A percentile compares a stretch with the other conserved stretches of the same genome.
phyloP scores from a whole-genome alignment of 1,140 invertebrate genomes.

The Drosophila novamexicana region DNA sequence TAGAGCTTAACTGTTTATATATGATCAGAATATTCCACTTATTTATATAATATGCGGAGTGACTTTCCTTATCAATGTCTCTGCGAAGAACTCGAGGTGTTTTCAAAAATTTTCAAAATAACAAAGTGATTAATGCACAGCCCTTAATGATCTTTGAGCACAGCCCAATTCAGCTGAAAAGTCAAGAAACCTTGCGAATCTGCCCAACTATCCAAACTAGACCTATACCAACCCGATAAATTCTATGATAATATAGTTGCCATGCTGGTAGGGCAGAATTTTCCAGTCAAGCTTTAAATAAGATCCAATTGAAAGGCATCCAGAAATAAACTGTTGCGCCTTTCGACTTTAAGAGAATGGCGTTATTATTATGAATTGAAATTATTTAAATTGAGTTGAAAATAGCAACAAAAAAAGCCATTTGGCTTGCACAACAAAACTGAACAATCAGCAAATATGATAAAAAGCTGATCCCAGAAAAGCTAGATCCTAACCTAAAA shows the following conservation, averaged over 20 bases:
- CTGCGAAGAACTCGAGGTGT: constrained; percentile 1
- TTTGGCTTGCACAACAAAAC: constrained; percentile 4
- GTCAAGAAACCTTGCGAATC: neutral
- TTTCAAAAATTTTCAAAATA: constrained; percentile 44
- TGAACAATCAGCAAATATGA: neutral
- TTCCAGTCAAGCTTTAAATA: neutral
- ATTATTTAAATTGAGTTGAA: constrained; percentile 69
- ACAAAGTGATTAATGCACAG: constrained; percentile 66
- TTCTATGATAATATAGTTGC: constrained; percentile 34
- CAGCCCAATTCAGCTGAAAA: neutral
- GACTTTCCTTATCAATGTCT: constrained; percentile 37
- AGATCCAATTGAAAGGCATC: constrained; percentile 61
- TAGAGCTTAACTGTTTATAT: constrained; percentile 38
- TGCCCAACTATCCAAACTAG: neutral
- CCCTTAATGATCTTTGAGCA: constrained; percentile 29
- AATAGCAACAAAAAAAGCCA: constrained; percentile 10
- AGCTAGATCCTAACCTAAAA: neutral
- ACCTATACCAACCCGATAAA: constrained; percentile 8
- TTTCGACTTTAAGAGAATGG: constrained; percentile 54
- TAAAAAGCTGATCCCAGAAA: neutral
- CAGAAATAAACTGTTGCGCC: constrained; percentile 60
- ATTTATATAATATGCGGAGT: constrained; percentile 42
- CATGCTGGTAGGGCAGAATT: neutral
- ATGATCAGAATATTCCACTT: constrained; percentile 49
- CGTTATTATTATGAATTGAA: constrained; percentile 75